phyloP scores from a whole-genome alignment of 23 tunicate genomes.

The Ciona savignyi region DNA sequence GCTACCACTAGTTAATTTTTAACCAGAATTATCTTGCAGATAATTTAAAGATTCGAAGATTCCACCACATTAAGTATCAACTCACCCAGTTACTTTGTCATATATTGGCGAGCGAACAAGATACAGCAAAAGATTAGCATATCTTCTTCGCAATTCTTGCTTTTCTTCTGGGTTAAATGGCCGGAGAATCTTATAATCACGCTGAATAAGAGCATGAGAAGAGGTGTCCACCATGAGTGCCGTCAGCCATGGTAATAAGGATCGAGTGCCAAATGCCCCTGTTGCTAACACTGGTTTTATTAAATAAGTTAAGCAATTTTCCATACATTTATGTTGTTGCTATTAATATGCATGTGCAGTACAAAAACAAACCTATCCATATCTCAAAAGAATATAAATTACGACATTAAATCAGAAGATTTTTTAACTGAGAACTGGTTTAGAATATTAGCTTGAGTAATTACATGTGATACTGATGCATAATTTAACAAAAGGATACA shows the following conservation, averaged over 20 bases:
- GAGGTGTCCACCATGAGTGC: slow-evolving; percentile 60
- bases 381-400: no score
- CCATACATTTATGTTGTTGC: no score
- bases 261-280: slow-evolving; percentile 39
- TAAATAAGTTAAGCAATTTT: no score
- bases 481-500: slow-evolving; percentile 1
- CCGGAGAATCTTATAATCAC: neutral
- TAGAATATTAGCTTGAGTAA: no score
- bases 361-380: no score
- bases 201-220: slow-evolving; percentile 60
- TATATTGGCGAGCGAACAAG: slow-evolving; percentile 68
- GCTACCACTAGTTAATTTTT: no score
- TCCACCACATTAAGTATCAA: slow-evolving; percentile 3
- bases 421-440: no score
- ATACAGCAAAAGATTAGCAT: slow-evolving; percentile 44
- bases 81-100: slow-evolving; percentile 68
- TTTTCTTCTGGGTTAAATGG: slow-evolving; percentile 30
- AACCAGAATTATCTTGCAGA: neutral
- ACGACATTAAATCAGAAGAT: no score
- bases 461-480: no score
- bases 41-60: neutral
- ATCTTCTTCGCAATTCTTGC: slow-evolving; percentile 60
- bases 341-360: no score
- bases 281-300: slow-evolving; percentile 50
- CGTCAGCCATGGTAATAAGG: slow-evolving; percentile 70